phyloP scores from a whole-genome alignment of 2,888 invertebrate genomes.

The Eristalis tenax region DNA sequence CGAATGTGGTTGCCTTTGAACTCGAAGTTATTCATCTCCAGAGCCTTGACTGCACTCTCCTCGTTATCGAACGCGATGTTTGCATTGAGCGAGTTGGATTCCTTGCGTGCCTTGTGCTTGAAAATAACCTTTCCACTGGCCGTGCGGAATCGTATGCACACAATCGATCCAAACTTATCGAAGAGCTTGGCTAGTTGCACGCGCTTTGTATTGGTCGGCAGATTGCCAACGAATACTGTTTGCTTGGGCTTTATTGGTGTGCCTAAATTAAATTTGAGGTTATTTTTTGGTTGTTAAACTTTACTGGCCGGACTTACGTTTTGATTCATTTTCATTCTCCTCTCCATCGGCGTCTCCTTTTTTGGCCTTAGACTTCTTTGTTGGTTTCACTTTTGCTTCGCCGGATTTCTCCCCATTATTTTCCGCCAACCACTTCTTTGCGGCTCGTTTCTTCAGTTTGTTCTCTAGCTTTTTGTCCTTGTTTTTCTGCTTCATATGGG shows the following conservation, averaged over 20 bases:
- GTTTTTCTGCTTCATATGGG: slow-evolving; percentile 7
- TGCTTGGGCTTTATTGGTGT: slow-evolving; percentile 4
- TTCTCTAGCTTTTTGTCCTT: slow-evolving; percentile 26
- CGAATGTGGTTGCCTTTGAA: slow-evolving; percentile 78
- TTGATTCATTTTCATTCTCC: not conserved
- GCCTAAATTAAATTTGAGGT: not conserved
- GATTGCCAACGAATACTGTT: slow-evolving; percentile 80
- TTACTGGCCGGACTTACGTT: not conserved
- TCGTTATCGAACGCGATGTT: slow-evolving; percentile 76
- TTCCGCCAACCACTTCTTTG: not conserved
- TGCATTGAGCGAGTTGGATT: slow-evolving; percentile 77
- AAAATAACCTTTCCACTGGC: slow-evolving; percentile 77
- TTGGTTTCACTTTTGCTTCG: not conserved
- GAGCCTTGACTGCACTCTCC: slow-evolving; percentile 75
- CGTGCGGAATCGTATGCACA: slow-evolving; percentile 77
- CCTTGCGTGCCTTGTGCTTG: slow-evolving; percentile 77
- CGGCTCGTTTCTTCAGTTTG: slow-evolving; percentile 3
- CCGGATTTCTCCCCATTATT: not conserved
- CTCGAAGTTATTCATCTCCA: slow-evolving; percentile 77
- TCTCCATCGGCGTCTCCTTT: not conserved
- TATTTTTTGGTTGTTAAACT: not conserved
- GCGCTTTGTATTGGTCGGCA: slow-evolving; percentile 79
- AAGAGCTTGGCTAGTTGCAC: slow-evolving; percentile 77
- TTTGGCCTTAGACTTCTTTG: not conserved
- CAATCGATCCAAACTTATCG: slow-evolving; percentile 74